phyloP scores from a whole-genome alignment of 1,140 invertebrate genomes.

The Drosophila azteca region DNA sequence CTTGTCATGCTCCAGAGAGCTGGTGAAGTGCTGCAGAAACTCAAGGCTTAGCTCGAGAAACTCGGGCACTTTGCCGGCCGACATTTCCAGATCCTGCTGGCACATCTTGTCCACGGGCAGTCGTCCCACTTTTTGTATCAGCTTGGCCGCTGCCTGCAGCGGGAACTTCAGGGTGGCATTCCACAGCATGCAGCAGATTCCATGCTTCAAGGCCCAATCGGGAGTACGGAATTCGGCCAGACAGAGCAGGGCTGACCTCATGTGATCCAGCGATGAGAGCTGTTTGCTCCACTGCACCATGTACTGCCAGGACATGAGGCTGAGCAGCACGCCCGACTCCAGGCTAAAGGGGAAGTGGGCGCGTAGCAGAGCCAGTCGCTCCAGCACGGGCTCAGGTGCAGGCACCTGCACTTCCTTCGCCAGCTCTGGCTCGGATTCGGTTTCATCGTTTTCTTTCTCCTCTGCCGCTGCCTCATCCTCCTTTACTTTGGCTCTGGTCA shows the following conservation, averaged over 20 bases:
- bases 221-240: constrained; percentile 83
- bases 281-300: constrained; percentile 93
- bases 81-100: constrained; percentile 89
- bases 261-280: constrained; percentile 87
- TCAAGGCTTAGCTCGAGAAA: constrained; percentile 89
- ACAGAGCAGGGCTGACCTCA: constrained; percentile 87
- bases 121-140: constrained; percentile 95
- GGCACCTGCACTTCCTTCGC: constrained; percentile 60
- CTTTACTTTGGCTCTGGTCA: constrained; percentile 20
- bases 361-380: constrained; percentile 87
- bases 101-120: constrained; percentile 93
- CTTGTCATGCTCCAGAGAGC: constrained; percentile 84
- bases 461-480: not conserved
- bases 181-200: constrained; percentile 94
- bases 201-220: constrained; percentile 88
- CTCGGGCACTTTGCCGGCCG: constrained; percentile 87
- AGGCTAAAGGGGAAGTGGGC: constrained; percentile 94
- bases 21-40: constrained; percentile 90
- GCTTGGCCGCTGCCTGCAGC: constrained; percentile 89
- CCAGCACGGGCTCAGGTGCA: constrained; percentile 83
- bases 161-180: constrained; percentile 91
- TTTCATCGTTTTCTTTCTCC: constrained; percentile 3
- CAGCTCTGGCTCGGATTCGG: constrained; percentile 26
- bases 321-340: constrained; percentile 89
- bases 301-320: constrained; percentile 96